Evolutionary conservation across 1,140 invertebrate species (phyloP).

Genomic region (Coptotermes formosanus): DNA sequence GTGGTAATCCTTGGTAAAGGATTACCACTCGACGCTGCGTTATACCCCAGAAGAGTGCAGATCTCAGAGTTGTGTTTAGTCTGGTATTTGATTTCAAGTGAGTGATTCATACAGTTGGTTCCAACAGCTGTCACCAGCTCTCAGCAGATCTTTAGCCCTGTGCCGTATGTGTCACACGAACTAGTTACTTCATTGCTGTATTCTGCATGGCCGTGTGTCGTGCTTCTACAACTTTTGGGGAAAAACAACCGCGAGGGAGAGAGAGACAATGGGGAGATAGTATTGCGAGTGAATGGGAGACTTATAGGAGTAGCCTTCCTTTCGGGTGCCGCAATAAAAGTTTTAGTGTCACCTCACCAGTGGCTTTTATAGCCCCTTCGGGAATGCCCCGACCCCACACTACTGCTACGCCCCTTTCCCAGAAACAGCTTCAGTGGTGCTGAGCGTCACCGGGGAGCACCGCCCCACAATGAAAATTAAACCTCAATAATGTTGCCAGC

Average conservation of each 20-base stretch:
- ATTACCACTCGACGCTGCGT: too few relatives aligned
- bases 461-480: constrained; percentile 13
- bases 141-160: too few relatives aligned
- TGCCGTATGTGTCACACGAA: not conserved
- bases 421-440: not conserved
- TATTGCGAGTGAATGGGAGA: not conserved
- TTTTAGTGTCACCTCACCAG: constrained; percentile 8
- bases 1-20: too few relatives aligned
- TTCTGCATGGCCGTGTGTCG: not conserved
- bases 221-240: not conserved
- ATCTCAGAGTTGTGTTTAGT: too few relatives aligned
- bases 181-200: not conserved
- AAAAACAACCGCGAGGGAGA: not conserved
- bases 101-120: too few relatives aligned
- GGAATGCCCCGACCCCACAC: not conserved
- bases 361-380: not conserved
- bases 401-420: not conserved
- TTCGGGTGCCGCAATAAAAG: constrained; percentile 5
- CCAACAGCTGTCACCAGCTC: too few relatives aligned
- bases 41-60: too few relatives aligned
- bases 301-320: not conserved
- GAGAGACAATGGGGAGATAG: constrained; percentile 2
- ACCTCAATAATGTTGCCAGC: not conserved
- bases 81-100: too few relatives aligned
- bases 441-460: not conserved